phyloP scores from a whole-genome alignment of 2,797 vertebrate species.

The Agapornis canus region DNA sequence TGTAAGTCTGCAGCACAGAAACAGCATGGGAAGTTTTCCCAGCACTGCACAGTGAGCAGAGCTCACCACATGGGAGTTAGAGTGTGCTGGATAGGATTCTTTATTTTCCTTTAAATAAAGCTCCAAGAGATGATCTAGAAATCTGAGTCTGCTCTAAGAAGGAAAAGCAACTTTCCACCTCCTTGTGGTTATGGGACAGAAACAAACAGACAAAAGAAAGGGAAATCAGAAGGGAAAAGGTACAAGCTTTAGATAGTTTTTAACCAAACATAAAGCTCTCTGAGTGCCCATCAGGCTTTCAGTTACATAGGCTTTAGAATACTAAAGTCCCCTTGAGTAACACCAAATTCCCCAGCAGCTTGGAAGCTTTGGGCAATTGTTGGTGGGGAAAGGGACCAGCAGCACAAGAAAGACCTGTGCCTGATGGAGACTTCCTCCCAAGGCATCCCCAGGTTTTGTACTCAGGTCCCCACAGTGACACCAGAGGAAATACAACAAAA shows the following conservation, averaged over 20 bases:
- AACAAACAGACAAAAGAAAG: background rate
- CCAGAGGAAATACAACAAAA: rapidly evolving
- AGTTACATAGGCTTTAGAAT: background rate
- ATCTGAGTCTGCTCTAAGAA: background rate
- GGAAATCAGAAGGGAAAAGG: background rate
- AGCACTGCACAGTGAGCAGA: background rate
- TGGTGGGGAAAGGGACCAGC: background rate
- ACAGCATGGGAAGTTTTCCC: background rate
- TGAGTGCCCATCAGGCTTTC: background rate
- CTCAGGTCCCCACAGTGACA: rapidly evolving
- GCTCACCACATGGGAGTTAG: background rate
- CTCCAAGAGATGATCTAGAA: background rate
- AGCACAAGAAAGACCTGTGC: rapidly evolving
- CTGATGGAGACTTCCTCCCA: rapidly evolving
- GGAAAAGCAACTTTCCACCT: background rate
- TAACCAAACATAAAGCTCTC: background rate
- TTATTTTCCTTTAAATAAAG: background rate
- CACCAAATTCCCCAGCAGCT: background rate
- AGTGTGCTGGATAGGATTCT: background rate
- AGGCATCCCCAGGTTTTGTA: background rate
- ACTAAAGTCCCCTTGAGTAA: background rate
- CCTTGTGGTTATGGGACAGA: background rate
- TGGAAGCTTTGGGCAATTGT: background rate
- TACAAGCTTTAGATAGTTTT: background rate
- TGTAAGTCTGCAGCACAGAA: background rate